Conservation (phyloP, 2,888 invertebrate species). For the Drosophila tanythrix region DNA sequence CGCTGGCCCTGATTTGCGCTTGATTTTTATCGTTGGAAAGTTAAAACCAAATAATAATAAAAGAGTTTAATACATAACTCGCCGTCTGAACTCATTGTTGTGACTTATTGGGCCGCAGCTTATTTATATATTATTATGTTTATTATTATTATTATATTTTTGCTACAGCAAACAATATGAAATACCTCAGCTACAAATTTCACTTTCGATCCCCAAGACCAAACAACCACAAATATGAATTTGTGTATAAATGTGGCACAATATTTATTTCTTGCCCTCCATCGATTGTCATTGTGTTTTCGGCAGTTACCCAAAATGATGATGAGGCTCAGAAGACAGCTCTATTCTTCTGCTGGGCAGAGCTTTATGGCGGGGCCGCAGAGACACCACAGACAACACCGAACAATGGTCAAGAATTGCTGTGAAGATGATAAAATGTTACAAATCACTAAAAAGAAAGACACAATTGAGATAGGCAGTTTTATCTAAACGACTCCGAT, state of each 20-base stretch:
- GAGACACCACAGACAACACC: conserved; percentile 15
- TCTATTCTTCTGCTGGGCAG: conserved; percentile 15
- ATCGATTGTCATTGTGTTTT: conserved; percentile 61
- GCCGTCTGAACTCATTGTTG: conserved; percentile 46
- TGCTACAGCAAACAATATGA: conserved; percentile 43
- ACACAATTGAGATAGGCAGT: conserved; percentile 28
- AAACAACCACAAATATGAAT: conserved; percentile 38
- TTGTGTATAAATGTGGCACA: conserved; percentile 40
- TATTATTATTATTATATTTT: conserved; percentile 30
- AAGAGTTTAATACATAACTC: conserved; percentile 23
- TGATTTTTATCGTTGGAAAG: conserved; percentile 56
- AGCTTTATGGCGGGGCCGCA: conserved; percentile 4
- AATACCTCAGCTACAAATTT: conserved; percentile 45
- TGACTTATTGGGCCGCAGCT: conserved; percentile 66
- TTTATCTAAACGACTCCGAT: conserved; percentile 54
- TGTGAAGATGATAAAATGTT: conserved; percentile 49
- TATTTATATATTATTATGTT: conserved; percentile 61
- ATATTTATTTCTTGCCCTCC: conserved; percentile 57
- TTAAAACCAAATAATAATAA: conserved; percentile 42
- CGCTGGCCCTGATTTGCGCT: conserved; percentile 39
- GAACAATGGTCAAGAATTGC: conserved; percentile 52
- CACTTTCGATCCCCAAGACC: conserved; percentile 60
- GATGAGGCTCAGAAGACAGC: conserved; percentile 41
- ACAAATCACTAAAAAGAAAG: conserved; percentile 45
- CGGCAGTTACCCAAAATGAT: conserved; percentile 47